phyloP scores from a whole-genome alignment of 2,888 invertebrate species.

The Melanargia galathea region DNA sequence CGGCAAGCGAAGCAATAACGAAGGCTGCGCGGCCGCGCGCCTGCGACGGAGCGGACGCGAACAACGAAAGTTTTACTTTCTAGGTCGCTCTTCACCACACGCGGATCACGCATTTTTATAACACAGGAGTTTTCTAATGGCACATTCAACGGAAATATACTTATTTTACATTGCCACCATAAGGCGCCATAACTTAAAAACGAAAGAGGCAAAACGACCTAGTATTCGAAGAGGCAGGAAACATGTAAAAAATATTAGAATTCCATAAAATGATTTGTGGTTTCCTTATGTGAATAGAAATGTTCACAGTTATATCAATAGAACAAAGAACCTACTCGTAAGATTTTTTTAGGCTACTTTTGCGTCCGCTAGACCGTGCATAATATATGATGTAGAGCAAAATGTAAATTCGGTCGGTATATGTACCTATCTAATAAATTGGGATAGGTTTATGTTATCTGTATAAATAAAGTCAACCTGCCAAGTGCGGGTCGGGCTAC shows the following conservation, averaged over 20 bases:
- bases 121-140: slow-evolving; percentile 62
- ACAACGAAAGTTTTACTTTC: slow-evolving; percentile 76
- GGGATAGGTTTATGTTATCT: no score
- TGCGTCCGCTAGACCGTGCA: no score
- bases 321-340: background rate
- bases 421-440: no score
- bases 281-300: background rate
- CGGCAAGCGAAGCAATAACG: slow-evolving; percentile 45
- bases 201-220: background rate
- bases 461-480: no score
- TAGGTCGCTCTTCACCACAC: slow-evolving; percentile 70
- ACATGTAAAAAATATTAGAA: background rate
- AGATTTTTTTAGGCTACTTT: no score
- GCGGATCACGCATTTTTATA: slow-evolving; percentile 73
- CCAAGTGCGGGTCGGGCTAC: no score
- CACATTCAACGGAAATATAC: slow-evolving; percentile 24
- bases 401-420: no score
- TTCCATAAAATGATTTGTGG: background rate
- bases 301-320: background rate
- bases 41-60: slow-evolving; percentile 43
- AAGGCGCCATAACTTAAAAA: background rate
- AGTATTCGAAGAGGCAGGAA: slow-evolving; percentile 1
- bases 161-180: slow-evolving; percentile 1
- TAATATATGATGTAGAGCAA: no score
- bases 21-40: slow-evolving; percentile 42